Evolutionary conservation across 2,113 vertebrate genomes (phyloP).

Genomic region (Entelurus aequoreus): DNA sequence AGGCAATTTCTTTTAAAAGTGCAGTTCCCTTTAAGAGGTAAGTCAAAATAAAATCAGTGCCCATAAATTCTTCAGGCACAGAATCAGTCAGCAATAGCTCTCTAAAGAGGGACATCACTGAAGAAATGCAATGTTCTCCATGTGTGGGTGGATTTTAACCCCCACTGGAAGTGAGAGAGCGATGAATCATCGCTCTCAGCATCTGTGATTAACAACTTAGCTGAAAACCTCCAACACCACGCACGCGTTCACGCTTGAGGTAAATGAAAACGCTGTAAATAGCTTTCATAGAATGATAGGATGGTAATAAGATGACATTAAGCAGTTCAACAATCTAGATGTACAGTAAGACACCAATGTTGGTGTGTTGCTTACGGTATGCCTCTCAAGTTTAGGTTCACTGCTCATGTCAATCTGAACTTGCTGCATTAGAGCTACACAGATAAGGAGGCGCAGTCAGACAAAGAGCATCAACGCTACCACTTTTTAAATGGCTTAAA

Average conservation of each 20-base stretch:
- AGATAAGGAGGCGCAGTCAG: slow-evolving; percentile 2
- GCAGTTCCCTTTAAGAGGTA: no score
- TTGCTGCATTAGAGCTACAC: slow-evolving; percentile 52
- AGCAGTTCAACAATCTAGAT: no score
- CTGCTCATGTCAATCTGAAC: slow-evolving; percentile 46
- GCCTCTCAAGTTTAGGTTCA: slow-evolving; percentile 45
- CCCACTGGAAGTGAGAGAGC: slow-evolving; percentile 17
- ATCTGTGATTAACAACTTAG: slow-evolving; percentile 49
- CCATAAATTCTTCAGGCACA: neutral
- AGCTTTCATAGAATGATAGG: no score
- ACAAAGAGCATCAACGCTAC: slow-evolving; percentile 1
- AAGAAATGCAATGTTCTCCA: slow-evolving; percentile 5
- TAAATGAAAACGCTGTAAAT: slow-evolving; percentile 13
- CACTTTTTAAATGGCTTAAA: no score
- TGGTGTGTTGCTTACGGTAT: slow-evolving; percentile 1
- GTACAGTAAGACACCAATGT: neutral
- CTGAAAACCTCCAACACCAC: slow-evolving; percentile 21
- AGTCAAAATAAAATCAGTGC: neutral
- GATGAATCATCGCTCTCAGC: slow-evolving; percentile 48
- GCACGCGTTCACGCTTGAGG: slow-evolving; percentile 26
- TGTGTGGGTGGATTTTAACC: slow-evolving; percentile 41
- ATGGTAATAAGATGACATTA: no score
- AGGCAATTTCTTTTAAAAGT: no score
- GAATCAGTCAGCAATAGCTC: neutral
- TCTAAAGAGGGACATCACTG: neutral